Evolutionary conservation across 2,888 invertebrate species (phyloP).

Genomic region (Papilio gigon): DNA sequence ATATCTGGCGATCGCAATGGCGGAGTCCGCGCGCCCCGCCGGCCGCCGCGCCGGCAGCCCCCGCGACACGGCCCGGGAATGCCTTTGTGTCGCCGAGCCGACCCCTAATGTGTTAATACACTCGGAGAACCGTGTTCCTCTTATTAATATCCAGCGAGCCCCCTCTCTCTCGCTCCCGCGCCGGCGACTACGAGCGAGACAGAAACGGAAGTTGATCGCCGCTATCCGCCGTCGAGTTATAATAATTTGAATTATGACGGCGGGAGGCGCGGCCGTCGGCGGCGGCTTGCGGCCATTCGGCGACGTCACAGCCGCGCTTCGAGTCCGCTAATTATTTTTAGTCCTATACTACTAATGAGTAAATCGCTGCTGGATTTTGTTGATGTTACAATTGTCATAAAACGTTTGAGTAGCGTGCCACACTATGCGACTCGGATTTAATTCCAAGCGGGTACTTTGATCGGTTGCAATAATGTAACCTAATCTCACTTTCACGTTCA

Average conservation of each 20-base stretch:
- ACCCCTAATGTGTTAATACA: slow-evolving; percentile 75
- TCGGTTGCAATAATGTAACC: background rate
- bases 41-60: slow-evolving; percentile 27
- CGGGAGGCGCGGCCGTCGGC: slow-evolving; percentile 44
- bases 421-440: background rate
- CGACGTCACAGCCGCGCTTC: slow-evolving; percentile 3
- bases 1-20: background rate
- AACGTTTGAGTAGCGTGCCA: background rate
- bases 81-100: slow-evolving; percentile 73
- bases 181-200: slow-evolving; percentile 36
- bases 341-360: background rate
- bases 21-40: background rate
- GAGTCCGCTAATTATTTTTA: slow-evolving; percentile 17
- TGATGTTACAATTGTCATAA: background rate
- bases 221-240: slow-evolving; percentile 44
- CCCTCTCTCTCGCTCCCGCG: slow-evolving; percentile 51
- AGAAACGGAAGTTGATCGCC: slow-evolving; percentile 43
- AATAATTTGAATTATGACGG: slow-evolving; percentile 55
- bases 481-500: background rate
- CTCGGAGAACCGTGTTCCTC: slow-evolving; percentile 71
- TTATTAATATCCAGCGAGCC: slow-evolving; percentile 71
- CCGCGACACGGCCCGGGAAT: slow-evolving; percentile 58
- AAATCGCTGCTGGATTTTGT: background rate
- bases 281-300: slow-evolving; percentile 23
- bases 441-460: background rate